Conservation (phyloP, 2,113 vertebrate species). For the Bettongia penicillata region DNA sequence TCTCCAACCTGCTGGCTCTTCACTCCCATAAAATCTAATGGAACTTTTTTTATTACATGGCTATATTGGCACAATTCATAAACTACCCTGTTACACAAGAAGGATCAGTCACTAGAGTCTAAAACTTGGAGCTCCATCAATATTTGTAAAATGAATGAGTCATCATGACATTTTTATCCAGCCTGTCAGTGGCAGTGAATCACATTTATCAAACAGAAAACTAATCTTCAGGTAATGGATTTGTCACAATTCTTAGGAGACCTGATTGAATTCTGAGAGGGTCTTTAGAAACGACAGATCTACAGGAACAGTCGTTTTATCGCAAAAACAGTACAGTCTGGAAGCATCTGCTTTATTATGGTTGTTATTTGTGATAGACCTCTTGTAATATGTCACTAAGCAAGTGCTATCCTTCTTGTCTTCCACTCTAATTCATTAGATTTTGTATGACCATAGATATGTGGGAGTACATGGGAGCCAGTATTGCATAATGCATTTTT, state of each 20-base stretch:
- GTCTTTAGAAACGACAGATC: constrained; percentile 40
- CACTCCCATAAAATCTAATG: neutral
- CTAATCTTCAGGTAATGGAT: fast-evolving
- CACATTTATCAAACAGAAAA: constrained; percentile 35
- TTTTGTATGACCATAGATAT: constrained; percentile 73
- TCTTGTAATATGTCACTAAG: constrained; percentile 75
- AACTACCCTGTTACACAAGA: constrained; percentile 28
- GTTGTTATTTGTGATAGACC: constrained; percentile 45
- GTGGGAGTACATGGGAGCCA: constrained; percentile 72
- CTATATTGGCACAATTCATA: neutral
- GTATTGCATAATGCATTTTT: constrained; percentile 82
- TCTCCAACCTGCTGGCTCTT: neutral
- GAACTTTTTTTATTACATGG: constrained; percentile 27
- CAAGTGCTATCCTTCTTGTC: constrained; percentile 83
- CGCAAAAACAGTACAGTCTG: constrained; percentile 54
- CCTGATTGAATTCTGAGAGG: constrained; percentile 50
- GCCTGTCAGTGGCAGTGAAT: constrained; percentile 55
- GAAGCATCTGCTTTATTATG: constrained; percentile 50
- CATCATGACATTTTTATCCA: constrained; percentile 52
- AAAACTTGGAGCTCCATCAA: constrained; percentile 16
- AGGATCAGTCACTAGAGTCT: neutral
- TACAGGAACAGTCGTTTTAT: constrained; percentile 11
- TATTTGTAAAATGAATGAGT: neutral
- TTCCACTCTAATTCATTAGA: constrained; percentile 81
- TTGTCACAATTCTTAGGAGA: constrained; percentile 33